Percentiles rank a stretch among this genome's conserved stretches.
phyloP scores from a whole-genome alignment of 2,888 invertebrate species.

The Philopedon plagiatum region DNA sequence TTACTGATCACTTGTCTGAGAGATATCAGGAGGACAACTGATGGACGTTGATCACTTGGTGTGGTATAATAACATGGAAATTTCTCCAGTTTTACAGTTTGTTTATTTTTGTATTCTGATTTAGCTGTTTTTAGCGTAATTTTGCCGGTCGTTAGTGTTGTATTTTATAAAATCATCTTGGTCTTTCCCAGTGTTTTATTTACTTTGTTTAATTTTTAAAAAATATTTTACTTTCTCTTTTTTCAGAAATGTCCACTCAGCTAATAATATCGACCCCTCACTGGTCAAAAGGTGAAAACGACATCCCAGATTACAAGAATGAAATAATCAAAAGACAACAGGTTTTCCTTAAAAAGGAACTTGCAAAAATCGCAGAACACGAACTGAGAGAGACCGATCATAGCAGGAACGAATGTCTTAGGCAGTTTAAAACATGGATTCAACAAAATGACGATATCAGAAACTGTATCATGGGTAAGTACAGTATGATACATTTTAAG shows the following conservation, averaged over 20 bases:
- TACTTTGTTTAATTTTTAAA: background rate
- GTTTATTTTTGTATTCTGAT: too few relatives aligned
- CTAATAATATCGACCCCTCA: constrained; percentile 62
- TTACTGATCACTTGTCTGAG: too few relatives aligned
- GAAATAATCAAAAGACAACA: constrained; percentile 21
- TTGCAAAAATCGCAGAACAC: constrained; percentile 72
- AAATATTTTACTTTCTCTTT: constrained; percentile 56
- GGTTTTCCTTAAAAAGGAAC: constrained; percentile 53
- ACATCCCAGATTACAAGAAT: constrained; percentile 25
- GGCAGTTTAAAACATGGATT: constrained; percentile 80
- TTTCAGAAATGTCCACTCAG: constrained; percentile 55
- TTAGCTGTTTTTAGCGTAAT: too few relatives aligned
- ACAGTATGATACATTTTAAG: too few relatives aligned
- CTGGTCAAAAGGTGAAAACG: constrained; percentile 55
- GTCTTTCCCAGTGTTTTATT: too few relatives aligned
- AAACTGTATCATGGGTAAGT: constrained; percentile 76
- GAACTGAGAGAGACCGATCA: constrained; percentile 81
- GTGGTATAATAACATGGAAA: too few relatives aligned
- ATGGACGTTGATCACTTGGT: too few relatives aligned
- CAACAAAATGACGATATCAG: constrained; percentile 78
- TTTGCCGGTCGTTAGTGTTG: too few relatives aligned
- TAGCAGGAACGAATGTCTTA: constrained; percentile 75
- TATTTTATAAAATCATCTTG: too few relatives aligned
- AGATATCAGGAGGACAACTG: too few relatives aligned
- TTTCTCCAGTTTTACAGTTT: too few relatives aligned